Conservation (phyloP, 2,113 vertebrate species). For the Rhodinocichla rosea region DNA sequence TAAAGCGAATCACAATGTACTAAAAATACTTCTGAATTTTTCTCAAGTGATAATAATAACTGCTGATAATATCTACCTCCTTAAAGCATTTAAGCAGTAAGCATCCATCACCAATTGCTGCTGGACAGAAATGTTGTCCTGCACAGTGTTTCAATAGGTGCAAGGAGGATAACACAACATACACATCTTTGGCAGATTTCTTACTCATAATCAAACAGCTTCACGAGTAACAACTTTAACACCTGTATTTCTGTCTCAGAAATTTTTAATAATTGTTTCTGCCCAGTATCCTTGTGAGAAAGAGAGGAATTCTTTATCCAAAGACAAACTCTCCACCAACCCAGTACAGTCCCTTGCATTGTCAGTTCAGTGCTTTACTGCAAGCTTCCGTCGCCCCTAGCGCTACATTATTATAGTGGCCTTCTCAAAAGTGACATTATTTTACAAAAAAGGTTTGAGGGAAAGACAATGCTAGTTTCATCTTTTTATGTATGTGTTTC, state of each 20-base stretch:
- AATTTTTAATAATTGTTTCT: not conserved
- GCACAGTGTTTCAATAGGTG: not conserved
- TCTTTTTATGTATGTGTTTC: not conserved
- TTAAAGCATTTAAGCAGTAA: conserved; percentile 49
- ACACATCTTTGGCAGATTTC: not conserved
- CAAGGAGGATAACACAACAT: not conserved
- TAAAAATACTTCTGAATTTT: conserved; percentile 26
- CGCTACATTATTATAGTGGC: not conserved
- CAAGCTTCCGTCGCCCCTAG: not conserved
- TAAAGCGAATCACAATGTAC: not conserved
- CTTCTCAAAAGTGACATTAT: not conserved
- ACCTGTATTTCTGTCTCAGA: not conserved
- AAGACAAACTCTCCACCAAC: not conserved
- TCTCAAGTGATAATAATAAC: not conserved
- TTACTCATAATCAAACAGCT: not conserved
- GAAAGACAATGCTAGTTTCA: not conserved
- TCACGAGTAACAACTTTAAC: not conserved
- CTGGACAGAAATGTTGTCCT: not conserved
- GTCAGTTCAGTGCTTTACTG: not conserved
- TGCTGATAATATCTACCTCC: conserved; percentile 29
- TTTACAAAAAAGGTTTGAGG: not conserved
- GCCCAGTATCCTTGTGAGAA: not conserved
- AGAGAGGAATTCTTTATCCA: not conserved
- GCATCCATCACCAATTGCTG: conserved; percentile 26
- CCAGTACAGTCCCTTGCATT: not conserved